Conservation (phyloP, 2,888 invertebrate species). For the Disparrhopalites patrizii region DNA sequence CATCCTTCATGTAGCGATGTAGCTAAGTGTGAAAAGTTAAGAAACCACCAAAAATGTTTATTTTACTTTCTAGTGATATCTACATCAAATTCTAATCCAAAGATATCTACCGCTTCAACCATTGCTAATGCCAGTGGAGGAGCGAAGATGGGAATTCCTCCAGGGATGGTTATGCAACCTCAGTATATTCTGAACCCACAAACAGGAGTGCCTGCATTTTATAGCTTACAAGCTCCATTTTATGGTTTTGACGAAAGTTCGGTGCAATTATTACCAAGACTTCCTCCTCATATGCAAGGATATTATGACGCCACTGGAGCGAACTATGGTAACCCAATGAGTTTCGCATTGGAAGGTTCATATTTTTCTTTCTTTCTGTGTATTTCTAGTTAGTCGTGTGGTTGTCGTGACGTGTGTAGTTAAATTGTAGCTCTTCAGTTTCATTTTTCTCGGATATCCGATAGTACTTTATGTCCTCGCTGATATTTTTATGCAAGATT, state of each 20-base stretch:
- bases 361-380: constrained; percentile 24
- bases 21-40: too few relatives aligned
- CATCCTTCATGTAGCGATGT: too few relatives aligned
- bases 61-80: constrained; percentile 34
- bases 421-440: not conserved
- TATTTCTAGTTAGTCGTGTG: not conserved
- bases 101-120: constrained; percentile 43
- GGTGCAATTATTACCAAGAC: constrained; percentile 43
- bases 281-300: constrained; percentile 43
- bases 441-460: not conserved
- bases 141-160: constrained; percentile 38
- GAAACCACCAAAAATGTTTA: too few relatives aligned
- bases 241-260: constrained; percentile 46
- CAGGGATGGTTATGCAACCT: constrained; percentile 45
- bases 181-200: constrained; percentile 46
- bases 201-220: constrained; percentile 37
- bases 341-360: constrained; percentile 31
- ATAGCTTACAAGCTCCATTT: constrained; percentile 44
- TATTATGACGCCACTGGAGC: constrained; percentile 44
- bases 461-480: not conserved
- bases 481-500: not conserved
- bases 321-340: constrained; percentile 31
- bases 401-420: not conserved
- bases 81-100: constrained; percentile 41
- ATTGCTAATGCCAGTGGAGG: constrained; percentile 31